A percentile compares a stretch with the other conserved stretches of the same genome.
These are phyloP conservation scores for Caprella mutica DNA, from an alignment of 2,888 invertebrate genomes.

Conservation along the genomic window DNA sequence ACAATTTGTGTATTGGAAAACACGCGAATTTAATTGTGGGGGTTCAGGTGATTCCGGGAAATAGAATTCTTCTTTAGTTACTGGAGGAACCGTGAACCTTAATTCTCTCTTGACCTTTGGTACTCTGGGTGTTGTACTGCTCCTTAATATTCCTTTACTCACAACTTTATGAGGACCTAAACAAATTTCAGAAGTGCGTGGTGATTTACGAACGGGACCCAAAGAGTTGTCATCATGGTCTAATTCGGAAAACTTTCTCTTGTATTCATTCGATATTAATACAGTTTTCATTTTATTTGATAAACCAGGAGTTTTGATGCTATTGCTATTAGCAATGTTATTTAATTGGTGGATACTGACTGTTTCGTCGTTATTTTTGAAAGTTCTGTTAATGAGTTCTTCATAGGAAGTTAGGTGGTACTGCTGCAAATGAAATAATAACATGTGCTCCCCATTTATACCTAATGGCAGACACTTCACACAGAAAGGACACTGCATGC, in stretches of 20 bases:
- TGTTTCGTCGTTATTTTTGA: conserved; percentile 16
- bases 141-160: conserved; percentile 29
- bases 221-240: conserved; percentile 16
- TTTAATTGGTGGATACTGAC: too few relatives aligned
- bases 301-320: conserved; percentile 31
- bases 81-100: conserved; percentile 32
- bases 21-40: conserved; percentile 1
- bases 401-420: conserved; percentile 18
- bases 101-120: conserved; percentile 25
- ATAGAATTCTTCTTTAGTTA: conserved; percentile 30
- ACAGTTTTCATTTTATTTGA: conserved; percentile 22
- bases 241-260: conserved; percentile 4
- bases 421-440: conserved; percentile 30
- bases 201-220: neutral
- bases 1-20: neutral
- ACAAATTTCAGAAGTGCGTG: neutral
- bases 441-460: conserved; percentile 29
- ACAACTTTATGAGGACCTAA: neutral
- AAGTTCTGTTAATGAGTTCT: conserved; percentile 16
- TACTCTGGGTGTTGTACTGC: conserved; percentile 14
- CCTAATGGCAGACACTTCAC: conserved; percentile 23
- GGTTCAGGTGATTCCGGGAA: conserved; percentile 29
- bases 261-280: neutral
- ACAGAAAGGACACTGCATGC: conserved; percentile 31
- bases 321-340: too few relatives aligned